Evolutionary conservation across 2,888 invertebrate genomes (phyloP), one percentile per base, ranked within the genome.

Genomic region (Amphimallon solstitiale): DNA sequence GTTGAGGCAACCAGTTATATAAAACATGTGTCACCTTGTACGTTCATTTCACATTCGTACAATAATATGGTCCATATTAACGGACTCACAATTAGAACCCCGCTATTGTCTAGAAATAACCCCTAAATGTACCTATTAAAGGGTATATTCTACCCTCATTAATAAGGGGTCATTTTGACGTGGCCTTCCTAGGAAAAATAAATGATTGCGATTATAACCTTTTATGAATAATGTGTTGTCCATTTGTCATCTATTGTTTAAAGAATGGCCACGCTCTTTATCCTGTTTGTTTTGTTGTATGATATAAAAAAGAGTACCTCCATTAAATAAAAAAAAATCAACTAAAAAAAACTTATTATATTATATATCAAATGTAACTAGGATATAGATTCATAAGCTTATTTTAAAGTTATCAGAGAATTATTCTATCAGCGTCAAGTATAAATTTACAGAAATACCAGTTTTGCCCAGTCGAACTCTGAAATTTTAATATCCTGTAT

Each of bases 161-260:
- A 80, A 78, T 76, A 59, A 72, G 73, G 78, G 79, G 80, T 80
- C 79, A 80, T 75, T 77, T 69, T 79, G 78, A 77, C 78, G 71
- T 70, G 73, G 70, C 71, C 56, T 59, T 10, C 74, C 67, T 70
- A 74, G 75, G 71, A 69, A 56, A 71, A 71, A 79, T 78, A 77
- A 78, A 79, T 78, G 77, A 75, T 75, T 68, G 54, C 70, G 74
- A 74, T 76, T 78, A 75, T 59, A 71, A 48, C 68, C 66, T 66
- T 68, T 70, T 69, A 59, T 67, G 54, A 68, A 56, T 52, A 29
- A 35, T 52, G 61, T 59, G 66, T 60, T 81, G 81, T 80, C 80
- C 82, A 82, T 82, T 82, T 81, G 79, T 82, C 81, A 81, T 76
- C 77, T 74, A 74, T 81, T 82, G 79, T 81, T 79, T 77, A 75